phyloP scores from a whole-genome alignment of 35 echinoderm and acorn worm species.

The Lytechinus variegatus region DNA sequence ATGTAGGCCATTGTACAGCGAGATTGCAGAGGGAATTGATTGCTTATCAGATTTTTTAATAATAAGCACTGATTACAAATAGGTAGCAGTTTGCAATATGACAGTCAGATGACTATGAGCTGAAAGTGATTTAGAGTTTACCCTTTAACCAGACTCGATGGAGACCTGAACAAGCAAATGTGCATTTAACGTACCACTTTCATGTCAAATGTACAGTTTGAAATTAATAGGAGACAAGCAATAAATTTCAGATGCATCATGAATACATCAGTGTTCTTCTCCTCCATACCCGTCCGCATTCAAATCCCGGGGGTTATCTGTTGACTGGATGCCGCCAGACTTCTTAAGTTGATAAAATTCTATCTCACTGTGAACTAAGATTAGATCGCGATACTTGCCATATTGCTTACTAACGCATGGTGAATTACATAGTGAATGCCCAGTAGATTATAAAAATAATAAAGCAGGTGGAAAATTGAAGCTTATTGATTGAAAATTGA shows the following conservation, averaged over 20 bases:
- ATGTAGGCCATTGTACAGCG: no score
- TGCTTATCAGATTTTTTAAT: no score
- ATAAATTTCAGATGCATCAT: not conserved
- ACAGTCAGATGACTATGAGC: no score
- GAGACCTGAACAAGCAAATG: no score
- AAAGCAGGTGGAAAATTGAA: not conserved
- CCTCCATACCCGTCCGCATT: not conserved
- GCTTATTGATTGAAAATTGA: not conserved
- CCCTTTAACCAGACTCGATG: no score
- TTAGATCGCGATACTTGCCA: not conserved
- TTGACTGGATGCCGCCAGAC: not conserved
- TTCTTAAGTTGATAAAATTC: not conserved
- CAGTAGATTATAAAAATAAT: not conserved
- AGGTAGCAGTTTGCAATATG: no score
- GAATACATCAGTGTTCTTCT: not conserved
- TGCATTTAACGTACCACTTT: not conserved
- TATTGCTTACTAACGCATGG: not conserved
- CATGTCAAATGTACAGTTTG: not conserved
- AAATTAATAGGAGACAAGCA: not conserved
- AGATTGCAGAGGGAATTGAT: no score
- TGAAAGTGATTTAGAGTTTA: no score
- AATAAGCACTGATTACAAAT: no score
- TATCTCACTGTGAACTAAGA: not conserved
- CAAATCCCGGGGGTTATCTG: not conserved
- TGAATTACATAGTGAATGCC: not conserved